Evolutionary conservation across 2,797 vertebrate species (phyloP), one percentile per base, ranked within the genome.

Genomic region (Smutsia temminckii): DNA sequence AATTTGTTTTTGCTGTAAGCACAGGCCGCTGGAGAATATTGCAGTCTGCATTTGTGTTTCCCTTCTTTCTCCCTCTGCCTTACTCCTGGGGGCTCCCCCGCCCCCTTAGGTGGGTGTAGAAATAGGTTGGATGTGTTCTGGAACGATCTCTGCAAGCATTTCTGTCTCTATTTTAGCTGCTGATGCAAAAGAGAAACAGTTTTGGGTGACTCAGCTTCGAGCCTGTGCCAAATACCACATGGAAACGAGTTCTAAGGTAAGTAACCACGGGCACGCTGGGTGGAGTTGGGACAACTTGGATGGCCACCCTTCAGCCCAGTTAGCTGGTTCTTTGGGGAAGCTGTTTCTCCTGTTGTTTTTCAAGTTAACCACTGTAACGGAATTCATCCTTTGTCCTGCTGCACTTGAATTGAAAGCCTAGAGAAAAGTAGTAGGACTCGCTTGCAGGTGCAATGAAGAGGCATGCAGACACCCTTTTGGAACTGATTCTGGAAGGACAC

Each of bases 131-230:
- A 23, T 66, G 59, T 64, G 7, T 89, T 96, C 61, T 69, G 11
- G 89, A 92, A 85, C 59, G 71, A 86, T 18, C 12, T 27, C 53
- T 85, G 13, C 11, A n/a, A 96, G 93, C 37, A 1, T 53, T 89
- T 92, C 86, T 96, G 68, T 96, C 91, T 98, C 87, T 98, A 0
- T 98, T 98, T 88, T 93, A 99, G 99, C 99, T 89, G 98, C 99
- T 49, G 99, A 99, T 97, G 98, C 99, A 93, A 99, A 99, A 96
- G 99, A 99, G 98, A 99, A 99, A 97, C 99, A 99, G 93, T 99
- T 99, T 90, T 99, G 99, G 99, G 99, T 99, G 98, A 99, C 97
- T 98, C 99, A 99, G 97, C 99, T 99, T 93, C 99, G 99, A 97
- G 98, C 99, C 77, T 99, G 99, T 98, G 99, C 99, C 98, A 99